Percentiles rank a stretch among this genome's conserved stretches.
Conservation (phyloP, 2,888 invertebrate genomes). For the Linyphia triangularis region DNA sequence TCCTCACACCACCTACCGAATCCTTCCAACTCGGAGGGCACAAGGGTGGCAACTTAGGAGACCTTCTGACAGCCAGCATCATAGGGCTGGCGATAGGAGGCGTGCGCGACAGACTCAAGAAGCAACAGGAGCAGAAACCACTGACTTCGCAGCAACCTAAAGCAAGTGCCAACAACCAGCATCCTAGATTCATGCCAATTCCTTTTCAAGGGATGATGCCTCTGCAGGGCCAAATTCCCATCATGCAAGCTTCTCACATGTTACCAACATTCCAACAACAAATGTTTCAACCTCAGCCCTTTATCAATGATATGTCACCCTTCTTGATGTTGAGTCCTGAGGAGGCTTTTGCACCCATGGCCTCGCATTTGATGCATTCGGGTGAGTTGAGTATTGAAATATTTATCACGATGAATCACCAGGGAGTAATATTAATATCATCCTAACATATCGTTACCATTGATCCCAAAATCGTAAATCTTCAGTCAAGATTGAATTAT, state of each 20-base stretch:
- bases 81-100: constrained; percentile 41
- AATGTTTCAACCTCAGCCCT: not conserved
- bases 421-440: not conserved
- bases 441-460: not conserved
- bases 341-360: constrained; percentile 7
- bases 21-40: not conserved
- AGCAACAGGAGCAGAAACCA: not conserved
- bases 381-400: constrained; percentile 13
- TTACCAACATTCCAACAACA: constrained; percentile 8
- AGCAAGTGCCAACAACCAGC: constrained; percentile 26
- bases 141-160: not conserved
- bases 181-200: constrained; percentile 32
- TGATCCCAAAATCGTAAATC: not conserved
- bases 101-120: not conserved
- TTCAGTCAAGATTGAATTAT: too few species aligned
- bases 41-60: not conserved
- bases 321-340: not conserved
- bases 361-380: constrained; percentile 22
- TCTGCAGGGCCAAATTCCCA: not conserved
- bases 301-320: constrained; percentile 8
- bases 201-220: not conserved
- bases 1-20: not conserved
- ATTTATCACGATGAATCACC: not conserved
- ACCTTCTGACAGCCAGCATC: constrained; percentile 31
- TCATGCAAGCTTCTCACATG: constrained; percentile 19